These are phyloP conservation scores for Drosophila setifemur DNA, from an alignment of 1,140 invertebrate genomes.

Conservation along the genomic window DNA sequence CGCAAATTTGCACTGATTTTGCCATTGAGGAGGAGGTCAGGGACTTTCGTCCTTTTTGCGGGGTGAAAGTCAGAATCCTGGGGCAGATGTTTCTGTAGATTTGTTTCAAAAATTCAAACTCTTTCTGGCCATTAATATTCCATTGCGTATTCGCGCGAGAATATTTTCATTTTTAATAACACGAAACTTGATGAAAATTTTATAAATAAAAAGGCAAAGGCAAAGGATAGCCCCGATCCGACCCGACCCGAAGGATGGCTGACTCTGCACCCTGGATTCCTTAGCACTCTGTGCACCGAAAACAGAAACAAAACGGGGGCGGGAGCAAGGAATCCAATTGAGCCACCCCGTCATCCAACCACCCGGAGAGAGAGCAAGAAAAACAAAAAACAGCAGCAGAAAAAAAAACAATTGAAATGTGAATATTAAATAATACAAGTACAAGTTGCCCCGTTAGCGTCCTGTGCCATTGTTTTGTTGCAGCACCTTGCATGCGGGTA, in stretches of 20 bases:
- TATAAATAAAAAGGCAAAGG: slow-evolving; percentile 51
- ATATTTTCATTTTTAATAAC: slow-evolving; percentile 77
- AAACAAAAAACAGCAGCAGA: neutral
- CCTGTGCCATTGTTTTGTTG: neutral
- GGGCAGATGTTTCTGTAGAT: no score
- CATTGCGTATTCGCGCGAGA: slow-evolving; percentile 68
- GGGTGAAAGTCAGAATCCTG: no score
- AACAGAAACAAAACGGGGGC: no score
- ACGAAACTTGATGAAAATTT: slow-evolving; percentile 75
- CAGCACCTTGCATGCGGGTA: slow-evolving; percentile 6
- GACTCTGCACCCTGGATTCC: no score
- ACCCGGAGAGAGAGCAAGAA: slow-evolving; percentile 18
- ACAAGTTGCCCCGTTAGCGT: slow-evolving; percentile 49
- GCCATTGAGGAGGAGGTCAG: slow-evolving; percentile 19
- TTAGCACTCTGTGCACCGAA: no score
- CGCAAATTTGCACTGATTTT: slow-evolving; percentile 28
- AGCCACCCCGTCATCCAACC: neutral
- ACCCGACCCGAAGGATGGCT: neutral
- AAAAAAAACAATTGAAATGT: slow-evolving; percentile 71
- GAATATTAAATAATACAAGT: slow-evolving; percentile 75
- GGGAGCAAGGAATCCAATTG: no score
- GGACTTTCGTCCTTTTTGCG: slow-evolving; percentile 17
- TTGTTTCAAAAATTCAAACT: slow-evolving; percentile 58
- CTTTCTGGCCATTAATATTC: slow-evolving; percentile 71
- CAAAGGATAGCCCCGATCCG: neutral